These are phyloP conservation scores for Pithys albifrons DNA, from an alignment of 2,113 vertebrate species.

Conservation along the genomic window DNA sequence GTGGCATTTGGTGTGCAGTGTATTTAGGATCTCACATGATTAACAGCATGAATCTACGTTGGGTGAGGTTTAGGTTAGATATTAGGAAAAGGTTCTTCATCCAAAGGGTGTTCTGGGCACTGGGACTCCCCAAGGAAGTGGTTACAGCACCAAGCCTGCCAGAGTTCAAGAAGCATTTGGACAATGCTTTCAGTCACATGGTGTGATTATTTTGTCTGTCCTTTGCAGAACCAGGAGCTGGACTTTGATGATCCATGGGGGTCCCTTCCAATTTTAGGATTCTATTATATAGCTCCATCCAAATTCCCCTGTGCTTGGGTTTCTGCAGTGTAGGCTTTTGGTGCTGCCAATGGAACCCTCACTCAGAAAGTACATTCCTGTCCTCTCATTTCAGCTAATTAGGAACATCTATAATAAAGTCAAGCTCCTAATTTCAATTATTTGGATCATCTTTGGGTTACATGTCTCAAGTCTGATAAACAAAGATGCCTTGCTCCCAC, in stretches of 20 bases:
- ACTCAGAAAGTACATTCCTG: background rate
- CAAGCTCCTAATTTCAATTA: background rate
- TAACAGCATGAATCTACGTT: background rate
- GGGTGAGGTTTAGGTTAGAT: background rate
- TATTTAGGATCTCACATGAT: background rate
- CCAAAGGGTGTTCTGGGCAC: background rate
- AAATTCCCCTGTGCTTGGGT: background rate
- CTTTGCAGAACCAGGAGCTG: background rate
- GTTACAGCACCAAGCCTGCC: background rate
- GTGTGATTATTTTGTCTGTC: background rate
- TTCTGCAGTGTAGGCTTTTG: background rate
- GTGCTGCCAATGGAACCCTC: background rate
- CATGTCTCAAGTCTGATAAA: background rate
- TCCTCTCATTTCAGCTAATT: background rate
- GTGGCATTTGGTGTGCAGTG: background rate
- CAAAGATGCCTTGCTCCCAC: background rate
- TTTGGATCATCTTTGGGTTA: background rate
- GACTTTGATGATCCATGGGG: background rate
- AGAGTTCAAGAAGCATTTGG: background rate
- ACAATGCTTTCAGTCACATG: background rate
- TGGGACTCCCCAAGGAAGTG: background rate
- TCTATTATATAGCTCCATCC: background rate
- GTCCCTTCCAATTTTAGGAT: background rate
- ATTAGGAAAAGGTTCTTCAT: background rate
- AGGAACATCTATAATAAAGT: background rate